phyloP scores from a whole-genome alignment of 2,113 vertebrate species.

The Manacus vitellinus region DNA sequence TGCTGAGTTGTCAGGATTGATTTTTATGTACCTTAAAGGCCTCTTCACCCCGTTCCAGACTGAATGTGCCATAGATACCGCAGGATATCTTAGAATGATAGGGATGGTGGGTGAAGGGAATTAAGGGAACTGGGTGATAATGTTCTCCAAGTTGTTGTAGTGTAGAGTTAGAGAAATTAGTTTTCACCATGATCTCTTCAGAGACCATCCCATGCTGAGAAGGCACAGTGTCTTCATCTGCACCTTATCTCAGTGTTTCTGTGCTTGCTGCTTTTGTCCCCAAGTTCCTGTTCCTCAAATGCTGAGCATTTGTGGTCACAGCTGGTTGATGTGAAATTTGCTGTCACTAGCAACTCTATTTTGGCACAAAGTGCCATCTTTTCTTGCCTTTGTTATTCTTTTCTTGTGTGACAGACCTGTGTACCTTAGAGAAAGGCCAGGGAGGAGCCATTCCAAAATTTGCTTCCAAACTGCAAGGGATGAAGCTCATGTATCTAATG shows the following conservation, averaged over 20 bases:
- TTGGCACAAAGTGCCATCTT: background rate
- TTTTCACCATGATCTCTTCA: background rate
- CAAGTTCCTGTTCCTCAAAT: background rate
- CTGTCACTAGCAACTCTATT: background rate
- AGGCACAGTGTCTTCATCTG: background rate
- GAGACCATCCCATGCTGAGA: background rate
- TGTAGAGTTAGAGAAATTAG: background rate
- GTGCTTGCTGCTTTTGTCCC: background rate
- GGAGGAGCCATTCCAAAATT: background rate
- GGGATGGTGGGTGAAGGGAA: background rate
- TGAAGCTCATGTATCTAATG: background rate
- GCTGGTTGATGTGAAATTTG: background rate
- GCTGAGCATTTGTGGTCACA: background rate
- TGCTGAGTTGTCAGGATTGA: background rate
- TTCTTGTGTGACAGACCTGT: background rate
- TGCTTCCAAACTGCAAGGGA: background rate
- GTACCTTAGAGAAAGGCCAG: background rate
- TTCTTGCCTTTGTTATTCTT: background rate
- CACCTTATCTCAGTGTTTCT: background rate
- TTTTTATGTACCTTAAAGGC: background rate
- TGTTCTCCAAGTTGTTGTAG: background rate
- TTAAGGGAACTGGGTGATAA: background rate
- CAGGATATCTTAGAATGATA: background rate
- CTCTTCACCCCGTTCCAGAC: background rate
- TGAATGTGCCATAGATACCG: background rate